Conservation (phyloP, 2,797 vertebrate genomes). For the Semaprochilodus insignis region DNA sequence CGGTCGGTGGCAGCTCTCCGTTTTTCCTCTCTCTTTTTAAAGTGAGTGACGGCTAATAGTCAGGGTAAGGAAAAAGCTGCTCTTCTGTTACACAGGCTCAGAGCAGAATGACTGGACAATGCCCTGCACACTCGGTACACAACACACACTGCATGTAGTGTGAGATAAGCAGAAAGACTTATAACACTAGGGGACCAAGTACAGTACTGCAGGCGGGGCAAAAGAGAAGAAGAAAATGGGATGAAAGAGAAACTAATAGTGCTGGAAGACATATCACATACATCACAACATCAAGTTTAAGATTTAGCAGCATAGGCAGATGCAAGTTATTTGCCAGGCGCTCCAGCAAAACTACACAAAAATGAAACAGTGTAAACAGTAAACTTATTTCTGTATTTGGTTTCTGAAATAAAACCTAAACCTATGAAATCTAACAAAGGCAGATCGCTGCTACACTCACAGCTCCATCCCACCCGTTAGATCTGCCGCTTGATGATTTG, state of each 20-base stretch:
- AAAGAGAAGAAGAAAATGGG: neutral
- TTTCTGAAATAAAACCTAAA: too few species aligned
- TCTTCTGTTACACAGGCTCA: conserved; percentile 56
- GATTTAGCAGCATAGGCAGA: neutral
- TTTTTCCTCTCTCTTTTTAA: conserved; percentile 39
- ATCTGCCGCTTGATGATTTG: too few species aligned
- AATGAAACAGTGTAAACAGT: too few species aligned
- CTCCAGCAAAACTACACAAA: too few species aligned
- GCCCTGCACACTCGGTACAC: conserved; percentile 36
- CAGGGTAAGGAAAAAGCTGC: conserved; percentile 23
- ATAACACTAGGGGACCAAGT: neutral
- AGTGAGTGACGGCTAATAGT: conserved; percentile 56
- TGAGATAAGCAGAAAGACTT: neutral
- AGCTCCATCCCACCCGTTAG: too few species aligned
- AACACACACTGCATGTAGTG: conserved; percentile 25
- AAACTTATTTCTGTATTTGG: too few species aligned
- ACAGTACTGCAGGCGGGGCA: neutral
- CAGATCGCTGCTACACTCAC: too few species aligned
- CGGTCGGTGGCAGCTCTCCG: conserved; percentile 40
- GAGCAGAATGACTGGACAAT: conserved; percentile 49
- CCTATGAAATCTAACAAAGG: too few species aligned
- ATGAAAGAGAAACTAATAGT: neutral
- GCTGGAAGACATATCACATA: neutral
- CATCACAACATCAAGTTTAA: neutral
- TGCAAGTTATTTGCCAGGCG: too few species aligned